A percentile compares a stretch with the other conserved stretches of the same genome.
These are phyloP conservation scores for Ladona fulva DNA, from an alignment of 1,140 invertebrate genomes.

Conservation along the genomic window DNA sequence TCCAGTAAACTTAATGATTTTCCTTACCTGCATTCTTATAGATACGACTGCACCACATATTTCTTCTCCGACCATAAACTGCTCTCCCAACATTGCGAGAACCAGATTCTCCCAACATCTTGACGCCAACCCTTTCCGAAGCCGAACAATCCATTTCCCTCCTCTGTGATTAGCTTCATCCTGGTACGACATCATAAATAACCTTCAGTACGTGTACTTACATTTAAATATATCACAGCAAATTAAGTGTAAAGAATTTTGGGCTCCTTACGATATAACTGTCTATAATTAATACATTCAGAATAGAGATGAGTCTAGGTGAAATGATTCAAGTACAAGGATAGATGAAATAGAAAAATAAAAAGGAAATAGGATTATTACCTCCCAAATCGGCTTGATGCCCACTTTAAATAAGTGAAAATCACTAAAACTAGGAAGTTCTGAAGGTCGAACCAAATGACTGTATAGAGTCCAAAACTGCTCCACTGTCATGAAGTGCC, in stretches of 20 bases:
- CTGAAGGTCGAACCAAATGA: constrained; percentile 78
- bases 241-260: too few relatives aligned
- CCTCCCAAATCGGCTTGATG: constrained; percentile 98
- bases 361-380: constrained; percentile 27
- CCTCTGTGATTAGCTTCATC: constrained; percentile 90
- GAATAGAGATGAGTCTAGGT: not conserved
- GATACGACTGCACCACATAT: constrained; percentile 97
- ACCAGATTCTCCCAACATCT: constrained; percentile 98
- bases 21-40: constrained; percentile 73
- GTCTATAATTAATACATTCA: not conserved
- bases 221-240: too few relatives aligned
- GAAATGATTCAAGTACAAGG: constrained; percentile 14
- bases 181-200: constrained; percentile 32
- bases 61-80: constrained; percentile 98
- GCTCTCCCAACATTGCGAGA: constrained; percentile 94
- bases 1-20: too few relatives aligned
- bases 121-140: constrained; percentile 89
- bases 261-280: too few relatives aligned
- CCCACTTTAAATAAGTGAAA: constrained; percentile 97
- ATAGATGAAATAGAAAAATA: constrained; percentile 1
- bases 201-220: too few relatives aligned
- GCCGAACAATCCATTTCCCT: constrained; percentile 80
- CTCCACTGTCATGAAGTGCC: constrained; percentile 81
- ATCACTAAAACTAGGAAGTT: constrained; percentile 84
- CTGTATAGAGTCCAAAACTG: constrained; percentile 95